These are phyloP conservation scores for Xestia sexstrigata DNA, from an alignment of 2,888 invertebrate genomes.

Conservation along the genomic window DNA sequence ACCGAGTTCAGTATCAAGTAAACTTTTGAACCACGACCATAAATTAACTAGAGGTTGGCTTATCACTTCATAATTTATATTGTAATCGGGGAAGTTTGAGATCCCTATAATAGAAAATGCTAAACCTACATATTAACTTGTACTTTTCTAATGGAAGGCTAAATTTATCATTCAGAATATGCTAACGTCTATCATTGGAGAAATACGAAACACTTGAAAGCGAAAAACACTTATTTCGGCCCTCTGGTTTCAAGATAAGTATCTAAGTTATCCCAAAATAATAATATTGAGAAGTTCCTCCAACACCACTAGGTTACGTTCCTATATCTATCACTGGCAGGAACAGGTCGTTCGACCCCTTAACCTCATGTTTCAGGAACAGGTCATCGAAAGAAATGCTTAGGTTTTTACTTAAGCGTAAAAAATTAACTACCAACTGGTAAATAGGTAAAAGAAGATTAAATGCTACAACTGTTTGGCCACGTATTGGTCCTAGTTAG, in stretches of 20 bases:
- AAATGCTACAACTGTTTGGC: slow-evolving; percentile 16
- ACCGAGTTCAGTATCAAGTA: slow-evolving; percentile 45
- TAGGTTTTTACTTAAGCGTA: too few species aligned
- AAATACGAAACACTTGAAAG: too few species aligned
- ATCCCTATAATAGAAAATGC: slow-evolving; percentile 20
- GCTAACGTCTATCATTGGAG: too few species aligned
- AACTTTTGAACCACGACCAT: slow-evolving; percentile 50
- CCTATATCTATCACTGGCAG: too few species aligned
- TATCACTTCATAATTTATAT: slow-evolving; percentile 50
- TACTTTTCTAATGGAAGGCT: background rate
- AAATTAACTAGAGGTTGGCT: slow-evolving; percentile 45
- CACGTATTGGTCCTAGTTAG: slow-evolving; percentile 6
- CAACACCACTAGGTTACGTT: too few species aligned
- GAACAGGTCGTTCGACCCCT: too few species aligned
- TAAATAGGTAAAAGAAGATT: background rate
- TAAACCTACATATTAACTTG: background rate
- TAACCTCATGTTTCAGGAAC: background rate
- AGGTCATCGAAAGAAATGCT: background rate
- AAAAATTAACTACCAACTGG: too few species aligned
- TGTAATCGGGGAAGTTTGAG: slow-evolving; percentile 31
- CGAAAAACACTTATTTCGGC: too few species aligned
- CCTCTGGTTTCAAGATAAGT: too few species aligned
- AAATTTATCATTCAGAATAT: background rate
- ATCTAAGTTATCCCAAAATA: too few species aligned
- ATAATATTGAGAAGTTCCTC: too few species aligned